A percentile compares a stretch with the other conserved stretches of the same genome.
These are phyloP conservation scores for Natator depressus DNA, from an alignment of 2,113 vertebrate species.

Conservation along the genomic window DNA sequence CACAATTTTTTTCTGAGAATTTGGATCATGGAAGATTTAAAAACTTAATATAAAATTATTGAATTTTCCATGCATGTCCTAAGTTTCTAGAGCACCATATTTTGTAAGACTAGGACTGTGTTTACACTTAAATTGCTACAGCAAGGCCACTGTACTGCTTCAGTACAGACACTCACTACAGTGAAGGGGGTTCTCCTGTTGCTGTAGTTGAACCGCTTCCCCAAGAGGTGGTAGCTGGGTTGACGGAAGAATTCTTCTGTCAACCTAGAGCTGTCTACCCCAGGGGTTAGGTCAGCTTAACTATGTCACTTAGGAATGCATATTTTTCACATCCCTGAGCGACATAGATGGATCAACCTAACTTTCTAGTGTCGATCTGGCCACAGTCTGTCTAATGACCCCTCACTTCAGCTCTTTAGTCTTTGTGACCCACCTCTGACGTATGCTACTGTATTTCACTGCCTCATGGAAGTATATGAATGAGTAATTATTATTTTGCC, in stretches of 20 bases:
- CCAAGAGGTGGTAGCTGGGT: background rate
- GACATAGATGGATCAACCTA: background rate
- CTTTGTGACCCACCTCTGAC: background rate
- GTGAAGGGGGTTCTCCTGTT: background rate
- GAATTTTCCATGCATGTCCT: background rate
- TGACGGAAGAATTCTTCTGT: background rate
- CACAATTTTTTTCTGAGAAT: background rate
- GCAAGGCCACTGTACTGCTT: background rate
- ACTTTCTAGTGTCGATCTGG: background rate
- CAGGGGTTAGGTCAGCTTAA: background rate
- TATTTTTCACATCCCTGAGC: background rate
- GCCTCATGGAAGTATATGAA: background rate
- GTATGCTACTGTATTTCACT: background rate
- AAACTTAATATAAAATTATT: background rate
- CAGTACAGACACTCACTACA: background rate
- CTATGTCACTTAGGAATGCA: too few species aligned
- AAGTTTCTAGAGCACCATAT: background rate
- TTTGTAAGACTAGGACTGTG: background rate
- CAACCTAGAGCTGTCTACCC: too few species aligned
- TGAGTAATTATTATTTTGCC: background rate
- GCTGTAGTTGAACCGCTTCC: background rate
- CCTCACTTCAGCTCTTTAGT: background rate
- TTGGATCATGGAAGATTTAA: background rate
- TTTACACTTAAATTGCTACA: background rate
- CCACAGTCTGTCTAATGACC: background rate